Conservation (phyloP, 2,797 vertebrate species). For the Cichlasoma orientale region DNA sequence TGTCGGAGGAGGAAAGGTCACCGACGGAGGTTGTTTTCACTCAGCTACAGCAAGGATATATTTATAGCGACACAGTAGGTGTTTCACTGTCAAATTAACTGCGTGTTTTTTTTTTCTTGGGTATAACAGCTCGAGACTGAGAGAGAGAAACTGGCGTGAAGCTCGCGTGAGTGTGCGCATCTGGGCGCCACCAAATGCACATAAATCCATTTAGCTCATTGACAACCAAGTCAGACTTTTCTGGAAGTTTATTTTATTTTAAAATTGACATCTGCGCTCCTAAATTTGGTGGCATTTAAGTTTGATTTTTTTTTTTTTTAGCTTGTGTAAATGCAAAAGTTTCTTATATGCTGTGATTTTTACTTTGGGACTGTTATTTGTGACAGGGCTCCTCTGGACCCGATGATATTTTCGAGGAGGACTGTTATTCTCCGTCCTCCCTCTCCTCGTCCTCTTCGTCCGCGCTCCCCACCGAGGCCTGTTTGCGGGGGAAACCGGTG, state of each 20-base stretch:
- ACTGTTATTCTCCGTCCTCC: constrained; percentile 86
- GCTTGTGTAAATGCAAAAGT: too few relatives aligned
- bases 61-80: constrained; percentile 65
- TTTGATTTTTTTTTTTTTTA: not conserved
- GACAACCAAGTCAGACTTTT: not conserved
- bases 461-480: constrained; percentile 65
- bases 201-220: not conserved
- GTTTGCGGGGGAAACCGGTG: constrained; percentile 77
- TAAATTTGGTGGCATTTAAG: not conserved
- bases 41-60: constrained; percentile 21
- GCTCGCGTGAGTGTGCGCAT: not conserved
- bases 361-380: not conserved
- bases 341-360: not conserved
- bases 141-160: not conserved
- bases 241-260: too few relatives aligned
- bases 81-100: not conserved
- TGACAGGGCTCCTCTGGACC: constrained; percentile 77
- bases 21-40: constrained; percentile 31
- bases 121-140: not conserved
- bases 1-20: constrained; percentile 49
- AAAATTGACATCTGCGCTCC: too few relatives aligned
- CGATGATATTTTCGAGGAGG: constrained; percentile 88
- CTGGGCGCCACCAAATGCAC: not conserved
- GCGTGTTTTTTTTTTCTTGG: not conserved
- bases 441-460: constrained; percentile 81